A percentile compares a stretch with the other conserved stretches of the same genome.
These are phyloP conservation scores for Gryon sp. DNA, from an alignment of 1,140 invertebrate genomes.

Conservation along the genomic window DNA sequence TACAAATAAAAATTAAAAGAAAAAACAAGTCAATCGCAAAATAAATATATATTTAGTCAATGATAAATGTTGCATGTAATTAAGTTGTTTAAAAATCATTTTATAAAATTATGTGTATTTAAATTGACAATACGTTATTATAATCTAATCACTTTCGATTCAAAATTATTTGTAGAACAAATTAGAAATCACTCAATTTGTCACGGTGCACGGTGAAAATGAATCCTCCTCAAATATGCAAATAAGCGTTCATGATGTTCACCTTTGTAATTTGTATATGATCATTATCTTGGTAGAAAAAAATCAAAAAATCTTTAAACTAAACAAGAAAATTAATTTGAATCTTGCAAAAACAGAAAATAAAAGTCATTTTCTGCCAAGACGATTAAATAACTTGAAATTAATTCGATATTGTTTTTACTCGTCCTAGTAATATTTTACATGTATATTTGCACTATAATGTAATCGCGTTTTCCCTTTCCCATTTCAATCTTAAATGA, in stretches of 20 bases:
- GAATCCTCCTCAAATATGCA: constrained; percentile 42
- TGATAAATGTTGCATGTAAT: no score
- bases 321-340: neutral
- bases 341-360: neutral
- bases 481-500: constrained; percentile 11
- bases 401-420: no score
- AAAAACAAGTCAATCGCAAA: neutral
- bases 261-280: constrained; percentile 9
- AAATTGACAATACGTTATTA: no score
- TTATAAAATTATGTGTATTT: no score
- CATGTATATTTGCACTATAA: constrained; percentile 7
- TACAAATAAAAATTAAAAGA: neutral
- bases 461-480: constrained; percentile 14
- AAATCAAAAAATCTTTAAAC: neutral
- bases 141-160: constrained; percentile 45
- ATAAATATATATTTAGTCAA: no score
- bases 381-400: neutral
- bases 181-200: constrained; percentile 24
- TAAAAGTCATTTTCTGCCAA: no score
- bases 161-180: constrained; percentile 41
- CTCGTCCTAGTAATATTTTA: neutral
- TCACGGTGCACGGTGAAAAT: constrained; percentile 48
- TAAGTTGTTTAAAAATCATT: no score
- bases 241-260: constrained; percentile 31
- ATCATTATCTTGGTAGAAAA: constrained; percentile 23